Percentiles rank a stretch among this genome's conserved stretches.
These are phyloP conservation scores for Rhabditoides inermis DNA, from an alignment of 2,888 invertebrate genomes.

Conservation along the genomic window DNA sequence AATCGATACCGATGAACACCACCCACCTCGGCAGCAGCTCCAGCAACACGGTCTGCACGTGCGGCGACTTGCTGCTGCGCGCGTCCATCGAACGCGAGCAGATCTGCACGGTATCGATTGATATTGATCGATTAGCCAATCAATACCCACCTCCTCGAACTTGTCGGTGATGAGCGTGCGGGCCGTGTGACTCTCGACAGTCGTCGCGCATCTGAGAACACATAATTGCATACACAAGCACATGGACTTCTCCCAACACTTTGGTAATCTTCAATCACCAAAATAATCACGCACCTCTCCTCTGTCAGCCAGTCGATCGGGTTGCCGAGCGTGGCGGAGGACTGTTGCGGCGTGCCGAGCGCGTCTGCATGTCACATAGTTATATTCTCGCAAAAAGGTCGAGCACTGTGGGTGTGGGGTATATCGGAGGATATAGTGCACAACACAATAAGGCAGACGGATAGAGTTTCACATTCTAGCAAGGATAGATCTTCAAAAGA, in stretches of 20 bases:
- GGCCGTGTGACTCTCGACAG: constrained; percentile 80
- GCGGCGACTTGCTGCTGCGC: constrained; percentile 65
- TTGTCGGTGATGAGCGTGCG: constrained; percentile 72
- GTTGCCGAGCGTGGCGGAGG: constrained; percentile 14
- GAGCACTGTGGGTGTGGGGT: too few species aligned
- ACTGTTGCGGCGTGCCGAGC: constrained; percentile 4
- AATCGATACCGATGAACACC: too few species aligned
- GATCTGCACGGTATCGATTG: too few species aligned
- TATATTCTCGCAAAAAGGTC: too few species aligned
- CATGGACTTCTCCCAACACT: too few species aligned
- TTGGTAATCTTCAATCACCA: too few species aligned
- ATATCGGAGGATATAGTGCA: too few species aligned
- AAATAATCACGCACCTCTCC: constrained; percentile 6
- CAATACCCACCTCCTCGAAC: constrained; percentile 64
- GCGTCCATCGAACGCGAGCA: too few species aligned
- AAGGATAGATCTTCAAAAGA: too few species aligned
- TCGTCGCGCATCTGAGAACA: constrained; percentile 53
- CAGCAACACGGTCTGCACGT: constrained; percentile 78
- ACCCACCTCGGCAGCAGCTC: constrained; percentile 79
- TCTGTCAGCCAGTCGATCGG: constrained; percentile 37
- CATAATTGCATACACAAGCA: background rate
- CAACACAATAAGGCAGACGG: too few species aligned
- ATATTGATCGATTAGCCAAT: constrained; percentile 57
- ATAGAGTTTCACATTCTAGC: background rate
- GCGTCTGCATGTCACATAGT: too few species aligned